Evolutionary conservation across 2,888 invertebrate species (phyloP).

Genomic region (Diabrotica balteata): DNA sequence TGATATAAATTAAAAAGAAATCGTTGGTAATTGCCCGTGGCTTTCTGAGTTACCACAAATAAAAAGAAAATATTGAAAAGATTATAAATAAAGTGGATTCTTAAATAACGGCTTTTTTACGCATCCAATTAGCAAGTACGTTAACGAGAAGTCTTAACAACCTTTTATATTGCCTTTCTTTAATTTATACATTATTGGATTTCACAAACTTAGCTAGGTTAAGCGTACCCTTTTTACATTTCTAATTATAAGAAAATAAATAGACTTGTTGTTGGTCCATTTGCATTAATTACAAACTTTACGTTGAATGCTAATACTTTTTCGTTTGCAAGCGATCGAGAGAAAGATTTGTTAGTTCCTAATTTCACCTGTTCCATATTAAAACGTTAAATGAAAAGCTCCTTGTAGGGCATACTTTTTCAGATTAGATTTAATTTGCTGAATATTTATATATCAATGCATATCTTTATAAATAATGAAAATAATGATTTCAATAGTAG

Average conservation of each 20-base stretch:
- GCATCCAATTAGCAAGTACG: constrained; percentile 28
- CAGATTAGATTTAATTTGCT: too few relatives aligned
- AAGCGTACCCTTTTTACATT: constrained; percentile 29
- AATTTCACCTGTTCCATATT: constrained; percentile 6
- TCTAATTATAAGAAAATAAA: constrained; percentile 37
- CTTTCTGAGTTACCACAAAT: too few relatives aligned
- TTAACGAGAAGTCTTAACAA: constrained; percentile 22
- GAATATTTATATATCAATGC: too few relatives aligned
- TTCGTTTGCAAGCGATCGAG: neutral
- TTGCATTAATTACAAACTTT: constrained; percentile 35
- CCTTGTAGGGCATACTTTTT: too few relatives aligned
- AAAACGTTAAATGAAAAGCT: neutral
- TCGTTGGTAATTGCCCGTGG: too few relatives aligned
- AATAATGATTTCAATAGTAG: too few relatives aligned
- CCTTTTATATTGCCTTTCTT: constrained; percentile 32
- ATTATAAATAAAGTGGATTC: too few relatives aligned
- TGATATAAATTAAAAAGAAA: too few relatives aligned
- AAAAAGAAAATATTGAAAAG: too few relatives aligned
- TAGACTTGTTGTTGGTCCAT: constrained; percentile 34
- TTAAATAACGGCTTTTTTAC: constrained; percentile 3
- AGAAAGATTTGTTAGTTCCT: constrained; percentile 3
- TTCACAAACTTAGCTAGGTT: constrained; percentile 28
- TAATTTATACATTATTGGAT: constrained; percentile 36
- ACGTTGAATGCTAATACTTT: constrained; percentile 23
- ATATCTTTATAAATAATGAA: too few relatives aligned